These are phyloP conservation scores for Antedon mediterranea DNA, from an alignment of 53 echinoderm and acorn worm genomes.

Conservation along the genomic window DNA sequence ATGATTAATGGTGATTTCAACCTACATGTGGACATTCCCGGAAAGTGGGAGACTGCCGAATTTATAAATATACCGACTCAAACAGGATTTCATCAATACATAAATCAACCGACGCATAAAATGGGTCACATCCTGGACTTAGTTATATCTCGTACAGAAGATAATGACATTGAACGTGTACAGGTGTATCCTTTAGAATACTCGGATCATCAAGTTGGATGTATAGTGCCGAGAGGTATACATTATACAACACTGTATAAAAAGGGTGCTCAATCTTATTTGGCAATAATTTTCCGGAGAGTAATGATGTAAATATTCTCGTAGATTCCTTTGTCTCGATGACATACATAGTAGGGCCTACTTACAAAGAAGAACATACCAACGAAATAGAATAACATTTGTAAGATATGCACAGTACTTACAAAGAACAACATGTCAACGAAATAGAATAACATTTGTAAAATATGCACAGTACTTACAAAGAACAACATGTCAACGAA, in stretches of 20 bases:
- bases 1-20: slow-evolving; percentile 20
- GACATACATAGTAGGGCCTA: too few species aligned
- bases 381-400: too few species aligned
- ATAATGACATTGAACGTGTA: background rate
- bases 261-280: too few species aligned
- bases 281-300: slow-evolving; percentile 11
- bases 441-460: too few species aligned
- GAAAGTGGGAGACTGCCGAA: slow-evolving; percentile 10
- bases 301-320: slow-evolving; percentile 3
- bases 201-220: slow-evolving; percentile 22
- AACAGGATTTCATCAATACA: slow-evolving; percentile 5
- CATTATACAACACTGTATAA: too few species aligned
- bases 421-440: too few species aligned
- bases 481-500: too few species aligned
- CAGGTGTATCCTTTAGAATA: slow-evolving; percentile 4
- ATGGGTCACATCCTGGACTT: slow-evolving; percentile 15
- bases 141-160: slow-evolving; percentile 8
- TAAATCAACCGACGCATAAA: slow-evolving; percentile 9
- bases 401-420: too few species aligned
- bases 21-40: slow-evolving; percentile 10
- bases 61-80: slow-evolving; percentile 3
- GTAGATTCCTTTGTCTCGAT: slow-evolving; percentile 1
- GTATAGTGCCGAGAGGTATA: too few species aligned
- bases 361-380: too few species aligned
- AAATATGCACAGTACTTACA: too few species aligned